Evolutionary conservation across 2,797 vertebrate genomes (phyloP).

Genomic region (Fistularia commersonii): DNA sequence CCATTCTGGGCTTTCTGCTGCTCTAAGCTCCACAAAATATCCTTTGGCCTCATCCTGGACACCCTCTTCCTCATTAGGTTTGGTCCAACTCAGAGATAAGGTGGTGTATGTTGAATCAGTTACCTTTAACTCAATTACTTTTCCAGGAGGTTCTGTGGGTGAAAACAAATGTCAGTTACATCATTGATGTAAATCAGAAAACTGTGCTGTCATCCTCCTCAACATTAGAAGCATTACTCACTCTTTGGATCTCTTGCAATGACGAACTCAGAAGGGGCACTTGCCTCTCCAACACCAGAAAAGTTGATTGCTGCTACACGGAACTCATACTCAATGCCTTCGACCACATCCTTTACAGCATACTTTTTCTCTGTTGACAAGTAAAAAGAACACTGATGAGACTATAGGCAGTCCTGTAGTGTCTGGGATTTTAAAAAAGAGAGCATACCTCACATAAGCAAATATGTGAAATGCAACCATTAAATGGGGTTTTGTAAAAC

Average conservation of each 20-base stretch:
- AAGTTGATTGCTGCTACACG: conserved; percentile 83
- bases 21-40: conserved; percentile 82
- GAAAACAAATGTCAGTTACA: not conserved
- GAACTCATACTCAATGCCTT: conserved; percentile 86
- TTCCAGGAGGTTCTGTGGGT: conserved; percentile 77
- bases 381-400: not conserved
- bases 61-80: conserved; percentile 71
- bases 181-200: not conserved
- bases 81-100: conserved; percentile 81
- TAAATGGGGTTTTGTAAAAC: too few species aligned
- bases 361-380: conserved; percentile 67
- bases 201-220: not conserved
- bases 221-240: conserved; percentile 57
- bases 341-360: conserved; percentile 74
- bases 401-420: not conserved
- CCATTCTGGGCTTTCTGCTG: conserved; percentile 77
- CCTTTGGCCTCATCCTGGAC: conserved; percentile 77
- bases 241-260: conserved; percentile 79
- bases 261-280: conserved; percentile 77
- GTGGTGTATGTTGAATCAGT: conserved; percentile 77
- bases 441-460: not conserved
- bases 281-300: conserved; percentile 82
- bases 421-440: not conserved
- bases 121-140: conserved; percentile 80
- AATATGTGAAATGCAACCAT: not conserved